Conservation (phyloP, 2,797 vertebrate species). For the Notolabrus celidotus region DNA sequence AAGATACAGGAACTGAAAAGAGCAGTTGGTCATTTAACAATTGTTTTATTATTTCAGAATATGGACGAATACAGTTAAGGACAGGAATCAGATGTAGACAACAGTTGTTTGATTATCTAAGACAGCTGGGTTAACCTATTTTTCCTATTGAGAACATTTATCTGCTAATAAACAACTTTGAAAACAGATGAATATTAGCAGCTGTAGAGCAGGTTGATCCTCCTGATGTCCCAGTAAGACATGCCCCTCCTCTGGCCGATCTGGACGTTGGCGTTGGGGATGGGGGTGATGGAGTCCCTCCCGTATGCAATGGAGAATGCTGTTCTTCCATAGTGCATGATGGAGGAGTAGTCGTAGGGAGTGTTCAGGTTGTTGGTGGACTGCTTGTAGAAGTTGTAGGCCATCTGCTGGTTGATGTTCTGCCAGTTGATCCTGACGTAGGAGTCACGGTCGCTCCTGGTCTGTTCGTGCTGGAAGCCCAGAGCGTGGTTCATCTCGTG, state of each 20-base stretch:
- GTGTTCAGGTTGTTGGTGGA: conserved; percentile 79
- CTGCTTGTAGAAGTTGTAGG: conserved; percentile 75
- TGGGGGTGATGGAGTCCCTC: conserved; percentile 51
- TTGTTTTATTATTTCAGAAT: too few species aligned
- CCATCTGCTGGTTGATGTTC: conserved; percentile 56
- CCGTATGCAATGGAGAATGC: conserved; percentile 51
- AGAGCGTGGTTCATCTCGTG: conserved; percentile 80
- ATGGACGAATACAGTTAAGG: too few species aligned
- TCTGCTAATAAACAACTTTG: neutral
- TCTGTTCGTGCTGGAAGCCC: conserved; percentile 82
- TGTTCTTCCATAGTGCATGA: conserved; percentile 82
- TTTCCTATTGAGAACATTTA: too few species aligned
- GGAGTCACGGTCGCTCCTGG: conserved; percentile 79
- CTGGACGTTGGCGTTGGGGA: conserved; percentile 32
- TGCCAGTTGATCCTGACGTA: conserved; percentile 81
- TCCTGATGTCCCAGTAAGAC: conserved; percentile 51
- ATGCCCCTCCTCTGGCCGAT: conserved; percentile 53
- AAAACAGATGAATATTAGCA: conserved; percentile 17
- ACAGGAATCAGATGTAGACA: too few species aligned
- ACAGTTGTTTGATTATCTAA: too few species aligned
- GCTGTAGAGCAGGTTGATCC: conserved; percentile 49
- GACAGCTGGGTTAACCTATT: too few species aligned
- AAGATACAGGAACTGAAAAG: too few species aligned
- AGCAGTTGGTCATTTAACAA: too few species aligned
- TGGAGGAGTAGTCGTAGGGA: conserved; percentile 81